Evolutionary conservation across 2,797 vertebrate species (phyloP).

Genomic region (Syncerus caffer): DNA sequence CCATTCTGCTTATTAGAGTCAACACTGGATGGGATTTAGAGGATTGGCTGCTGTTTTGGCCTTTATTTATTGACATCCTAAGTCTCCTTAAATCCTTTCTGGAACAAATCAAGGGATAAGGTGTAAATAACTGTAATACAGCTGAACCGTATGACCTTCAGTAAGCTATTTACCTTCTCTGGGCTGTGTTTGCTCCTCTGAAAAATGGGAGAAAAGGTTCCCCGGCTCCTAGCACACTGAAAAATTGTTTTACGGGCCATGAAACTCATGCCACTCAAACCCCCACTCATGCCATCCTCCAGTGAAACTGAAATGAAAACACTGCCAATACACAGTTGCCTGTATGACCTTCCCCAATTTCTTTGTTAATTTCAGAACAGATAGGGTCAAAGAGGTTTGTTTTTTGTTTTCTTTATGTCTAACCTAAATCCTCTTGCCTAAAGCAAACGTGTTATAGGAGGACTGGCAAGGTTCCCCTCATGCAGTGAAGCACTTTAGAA

Average conservation of each 20-base stretch:
- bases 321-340: neutral
- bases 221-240: neutral
- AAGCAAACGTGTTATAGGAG: neutral
- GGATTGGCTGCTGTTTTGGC: slow-evolving; percentile 3
- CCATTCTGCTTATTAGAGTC: slow-evolving; percentile 14
- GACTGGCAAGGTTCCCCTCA: neutral
- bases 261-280: neutral
- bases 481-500: neutral
- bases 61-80: slow-evolving; percentile 51
- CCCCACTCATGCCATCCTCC: neutral
- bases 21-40: slow-evolving; percentile 9
- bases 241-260: neutral
- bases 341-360: neutral
- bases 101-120: slow-evolving; percentile 40
- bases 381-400: neutral
- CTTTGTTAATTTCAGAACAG: neutral
- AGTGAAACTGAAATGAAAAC: neutral
- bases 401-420: neutral
- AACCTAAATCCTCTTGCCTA: neutral
- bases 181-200: slow-evolving; percentile 48
- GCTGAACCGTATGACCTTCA: slow-evolving; percentile 61
- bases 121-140: slow-evolving; percentile 1
- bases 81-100: slow-evolving; percentile 64
- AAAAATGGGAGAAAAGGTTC: slow-evolving; percentile 6
- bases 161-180: slow-evolving; percentile 40